These are phyloP conservation scores for Polyodon spathula DNA, from an alignment of 2,113 vertebrate genomes.

Conservation along the genomic window DNA sequence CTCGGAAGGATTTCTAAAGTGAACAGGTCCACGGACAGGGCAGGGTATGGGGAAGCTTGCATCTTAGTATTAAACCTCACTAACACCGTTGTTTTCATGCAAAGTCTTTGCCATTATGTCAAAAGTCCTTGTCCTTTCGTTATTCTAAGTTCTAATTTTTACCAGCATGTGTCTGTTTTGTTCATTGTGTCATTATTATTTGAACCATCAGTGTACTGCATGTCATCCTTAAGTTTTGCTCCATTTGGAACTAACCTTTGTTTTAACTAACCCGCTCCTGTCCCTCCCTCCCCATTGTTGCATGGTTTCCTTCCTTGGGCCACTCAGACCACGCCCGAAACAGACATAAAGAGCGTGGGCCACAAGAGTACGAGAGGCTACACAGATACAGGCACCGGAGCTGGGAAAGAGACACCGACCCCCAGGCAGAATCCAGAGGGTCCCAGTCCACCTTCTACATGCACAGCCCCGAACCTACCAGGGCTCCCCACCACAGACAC, in stretches of 20 bases:
- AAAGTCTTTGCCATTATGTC: too few species aligned
- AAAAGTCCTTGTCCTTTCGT: too few species aligned
- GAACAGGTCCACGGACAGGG: too few species aligned
- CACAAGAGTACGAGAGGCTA: slow-evolving; percentile 8
- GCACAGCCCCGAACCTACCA: not conserved
- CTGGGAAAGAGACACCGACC: not conserved
- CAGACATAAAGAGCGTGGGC: slow-evolving; percentile 27
- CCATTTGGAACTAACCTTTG: slow-evolving; percentile 23
- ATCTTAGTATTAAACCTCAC: too few species aligned
- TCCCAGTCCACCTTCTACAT: slow-evolving; percentile 3
- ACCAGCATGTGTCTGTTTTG: not conserved
- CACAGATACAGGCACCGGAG: not conserved
- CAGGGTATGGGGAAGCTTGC: too few species aligned
- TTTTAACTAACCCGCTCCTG: slow-evolving; percentile 36
- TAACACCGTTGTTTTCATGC: too few species aligned
- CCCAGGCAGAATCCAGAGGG: not conserved
- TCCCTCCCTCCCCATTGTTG: slow-evolving; percentile 25
- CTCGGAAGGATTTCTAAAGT: too few species aligned
- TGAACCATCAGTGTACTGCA: too few species aligned
- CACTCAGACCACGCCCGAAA: slow-evolving; percentile 29
- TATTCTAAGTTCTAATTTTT: too few species aligned
- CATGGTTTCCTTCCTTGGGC: not conserved
- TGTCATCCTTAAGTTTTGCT: slow-evolving; percentile 2
- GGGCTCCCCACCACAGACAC: slow-evolving; percentile 7
- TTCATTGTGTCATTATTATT: not conserved